A percentile compares a stretch with the other conserved stretches of the same genome.
These are phyloP conservation scores for Antechinus stuartii DNA, from an alignment of 2,113 vertebrate genomes.

Conservation along the genomic window DNA sequence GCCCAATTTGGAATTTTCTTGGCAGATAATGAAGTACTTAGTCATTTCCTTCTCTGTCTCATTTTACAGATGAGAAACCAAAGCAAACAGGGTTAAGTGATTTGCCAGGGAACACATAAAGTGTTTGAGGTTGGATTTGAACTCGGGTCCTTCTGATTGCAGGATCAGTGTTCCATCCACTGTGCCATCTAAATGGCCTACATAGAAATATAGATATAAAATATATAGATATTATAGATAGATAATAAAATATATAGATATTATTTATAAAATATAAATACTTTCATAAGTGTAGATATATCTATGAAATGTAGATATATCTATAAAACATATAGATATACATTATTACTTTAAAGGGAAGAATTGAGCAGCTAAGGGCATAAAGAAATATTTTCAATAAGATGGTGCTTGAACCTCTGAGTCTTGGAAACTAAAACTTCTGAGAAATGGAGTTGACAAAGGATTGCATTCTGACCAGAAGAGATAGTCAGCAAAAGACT, in stretches of 20 bases:
- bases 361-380: not conserved
- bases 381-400: too few species aligned
- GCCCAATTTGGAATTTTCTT: not conserved
- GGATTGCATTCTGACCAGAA: not conserved
- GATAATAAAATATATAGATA: too few species aligned
- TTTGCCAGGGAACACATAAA: not conserved
- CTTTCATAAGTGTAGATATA: too few species aligned
- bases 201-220: too few species aligned
- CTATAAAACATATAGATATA: too few species aligned
- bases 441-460: not conserved
- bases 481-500: not conserved
- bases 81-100: not conserved
- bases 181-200: not conserved
- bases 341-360: not conserved
- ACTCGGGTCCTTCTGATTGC: not conserved
- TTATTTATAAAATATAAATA: too few species aligned
- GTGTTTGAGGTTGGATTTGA: not conserved
- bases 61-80: not conserved
- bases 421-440: too few species aligned
- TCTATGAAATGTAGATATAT: too few species aligned
- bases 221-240: too few species aligned
- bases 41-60: not conserved
- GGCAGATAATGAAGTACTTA: not conserved
- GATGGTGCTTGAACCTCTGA: too few species aligned
- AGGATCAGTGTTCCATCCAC: not conserved